A percentile compares a stretch with the other conserved stretches of the same genome.
Evolutionary conservation across 2,888 invertebrate genomes (phyloP).

Genomic region (Ariolimax columbianus): DNA sequence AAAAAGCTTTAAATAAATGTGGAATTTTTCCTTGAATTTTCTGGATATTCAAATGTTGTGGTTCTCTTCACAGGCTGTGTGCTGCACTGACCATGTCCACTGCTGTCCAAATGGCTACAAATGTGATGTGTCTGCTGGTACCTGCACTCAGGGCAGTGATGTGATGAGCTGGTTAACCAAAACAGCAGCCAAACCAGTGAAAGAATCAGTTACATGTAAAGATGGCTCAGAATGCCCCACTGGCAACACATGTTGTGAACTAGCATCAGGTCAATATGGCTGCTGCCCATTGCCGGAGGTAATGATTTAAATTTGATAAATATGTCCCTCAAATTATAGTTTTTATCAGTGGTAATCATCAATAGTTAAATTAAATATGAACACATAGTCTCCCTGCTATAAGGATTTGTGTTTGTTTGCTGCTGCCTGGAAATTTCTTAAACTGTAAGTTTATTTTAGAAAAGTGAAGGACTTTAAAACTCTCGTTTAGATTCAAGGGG

Average conservation of each 20-base stretch:
- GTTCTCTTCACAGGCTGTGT: slow-evolving; percentile 64
- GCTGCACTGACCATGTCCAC: slow-evolving; percentile 73
- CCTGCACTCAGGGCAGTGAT: slow-evolving; percentile 57
- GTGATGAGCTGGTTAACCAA: slow-evolving; percentile 45
- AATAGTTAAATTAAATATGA: too few species aligned
- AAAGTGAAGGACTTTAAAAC: too few species aligned
- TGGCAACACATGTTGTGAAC: slow-evolving; percentile 68
- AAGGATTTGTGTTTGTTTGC: too few species aligned
- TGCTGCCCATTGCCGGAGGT: slow-evolving; percentile 75
- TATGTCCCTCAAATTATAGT: not conserved
- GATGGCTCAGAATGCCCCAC: slow-evolving; percentile 59
- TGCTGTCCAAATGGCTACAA: slow-evolving; percentile 72
- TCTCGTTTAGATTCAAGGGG: too few species aligned
- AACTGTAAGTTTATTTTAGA: too few species aligned
- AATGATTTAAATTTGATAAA: not conserved
- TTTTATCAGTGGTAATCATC: not conserved
- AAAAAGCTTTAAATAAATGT: too few species aligned
- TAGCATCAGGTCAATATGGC: slow-evolving; percentile 64
- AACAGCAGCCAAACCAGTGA: slow-evolving; percentile 27
- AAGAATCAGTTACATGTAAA: slow-evolving; percentile 56
- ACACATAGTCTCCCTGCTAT: too few species aligned
- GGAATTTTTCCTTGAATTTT: too few species aligned
- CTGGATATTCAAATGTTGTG: not conserved
- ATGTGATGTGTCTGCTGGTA: slow-evolving; percentile 63
- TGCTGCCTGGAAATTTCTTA: too few species aligned